Percentiles rank a stretch among this genome's conserved stretches.
phyloP scores from a whole-genome alignment of 2,888 invertebrate genomes.

The Morpho helenor region DNA sequence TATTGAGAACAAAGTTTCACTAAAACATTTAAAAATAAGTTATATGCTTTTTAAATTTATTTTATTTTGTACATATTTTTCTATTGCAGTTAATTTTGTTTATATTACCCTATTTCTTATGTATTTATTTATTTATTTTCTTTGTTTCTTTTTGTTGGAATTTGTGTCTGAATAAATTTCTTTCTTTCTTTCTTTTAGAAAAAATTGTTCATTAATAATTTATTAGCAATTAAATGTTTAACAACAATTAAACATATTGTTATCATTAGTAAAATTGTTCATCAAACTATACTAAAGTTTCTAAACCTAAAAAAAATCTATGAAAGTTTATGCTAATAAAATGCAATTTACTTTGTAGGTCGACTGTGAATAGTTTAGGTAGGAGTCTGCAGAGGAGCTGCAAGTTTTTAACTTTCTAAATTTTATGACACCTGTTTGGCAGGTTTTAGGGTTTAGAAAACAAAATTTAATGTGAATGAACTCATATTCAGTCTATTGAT shows the following conservation, averaged over 20 bases:
- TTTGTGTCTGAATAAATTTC: too few relatives aligned
- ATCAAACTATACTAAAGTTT: constrained; percentile 17
- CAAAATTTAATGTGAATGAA: constrained; percentile 33
- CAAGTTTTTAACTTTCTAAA: constrained; percentile 72
- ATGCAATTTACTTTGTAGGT: constrained; percentile 74
- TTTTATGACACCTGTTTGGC: constrained; percentile 63
- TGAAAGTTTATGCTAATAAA: constrained; percentile 74
- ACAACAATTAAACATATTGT: not conserved
- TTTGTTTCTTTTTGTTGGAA: too few relatives aligned
- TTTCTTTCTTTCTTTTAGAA: too few relatives aligned
- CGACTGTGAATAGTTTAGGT: constrained; percentile 51
- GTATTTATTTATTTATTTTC: too few relatives aligned
- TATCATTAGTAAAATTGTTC: not conserved
- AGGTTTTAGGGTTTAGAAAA: constrained; percentile 67
- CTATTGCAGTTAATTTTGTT: too few relatives aligned
- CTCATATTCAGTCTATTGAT: constrained; percentile 9
- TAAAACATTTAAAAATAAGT: too few relatives aligned
- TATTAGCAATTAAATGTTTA: too few relatives aligned
- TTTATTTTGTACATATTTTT: too few relatives aligned
- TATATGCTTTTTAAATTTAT: too few relatives aligned
- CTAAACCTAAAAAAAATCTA: constrained; percentile 28
- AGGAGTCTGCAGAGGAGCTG: constrained; percentile 62
- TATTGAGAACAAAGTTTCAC: too few relatives aligned
- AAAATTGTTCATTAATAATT: too few relatives aligned
- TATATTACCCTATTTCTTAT: too few relatives aligned